These are phyloP conservation scores for Burhinus oedicnemus DNA, from an alignment of 2,113 vertebrate genomes.

Conservation along the genomic window DNA sequence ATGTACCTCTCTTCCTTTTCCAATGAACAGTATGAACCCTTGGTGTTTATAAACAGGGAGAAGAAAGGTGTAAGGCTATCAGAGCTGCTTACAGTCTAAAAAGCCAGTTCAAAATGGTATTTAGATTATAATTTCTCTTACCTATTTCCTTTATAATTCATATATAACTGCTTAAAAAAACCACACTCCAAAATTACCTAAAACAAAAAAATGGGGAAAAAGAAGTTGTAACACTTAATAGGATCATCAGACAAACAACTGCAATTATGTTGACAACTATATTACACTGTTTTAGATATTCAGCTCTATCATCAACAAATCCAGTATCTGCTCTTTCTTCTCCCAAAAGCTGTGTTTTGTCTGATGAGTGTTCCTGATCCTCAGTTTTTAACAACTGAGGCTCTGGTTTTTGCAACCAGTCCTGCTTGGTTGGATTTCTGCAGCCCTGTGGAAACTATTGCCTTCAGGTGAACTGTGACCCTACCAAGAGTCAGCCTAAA, in stretches of 20 bases:
- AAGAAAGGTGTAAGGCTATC: neutral
- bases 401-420: neutral
- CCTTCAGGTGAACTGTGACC: neutral
- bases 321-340: neutral
- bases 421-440: neutral
- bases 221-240: slow-evolving; percentile 7
- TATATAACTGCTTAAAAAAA: slow-evolving; percentile 31
- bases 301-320: neutral
- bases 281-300: neutral
- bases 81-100: slow-evolving; percentile 5
- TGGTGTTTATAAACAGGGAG: neutral
- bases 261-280: slow-evolving; percentile 42
- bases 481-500: neutral
- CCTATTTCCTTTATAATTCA: slow-evolving; percentile 34
- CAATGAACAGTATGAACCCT: neutral
- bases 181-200: slow-evolving; percentile 13
- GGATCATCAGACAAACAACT: slow-evolving; percentile 48
- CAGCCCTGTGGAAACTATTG: neutral
- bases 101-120: slow-evolving; percentile 21
- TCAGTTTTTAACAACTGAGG: neutral
- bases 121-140: slow-evolving; percentile 22
- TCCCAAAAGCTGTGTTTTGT: neutral
- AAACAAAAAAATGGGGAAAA: slow-evolving; percentile 3
- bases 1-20: neutral
- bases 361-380: neutral